These are phyloP conservation scores for Drosophila nigromelanica DNA, from an alignment of 1,140 invertebrate species.

Conservation along the genomic window DNA sequence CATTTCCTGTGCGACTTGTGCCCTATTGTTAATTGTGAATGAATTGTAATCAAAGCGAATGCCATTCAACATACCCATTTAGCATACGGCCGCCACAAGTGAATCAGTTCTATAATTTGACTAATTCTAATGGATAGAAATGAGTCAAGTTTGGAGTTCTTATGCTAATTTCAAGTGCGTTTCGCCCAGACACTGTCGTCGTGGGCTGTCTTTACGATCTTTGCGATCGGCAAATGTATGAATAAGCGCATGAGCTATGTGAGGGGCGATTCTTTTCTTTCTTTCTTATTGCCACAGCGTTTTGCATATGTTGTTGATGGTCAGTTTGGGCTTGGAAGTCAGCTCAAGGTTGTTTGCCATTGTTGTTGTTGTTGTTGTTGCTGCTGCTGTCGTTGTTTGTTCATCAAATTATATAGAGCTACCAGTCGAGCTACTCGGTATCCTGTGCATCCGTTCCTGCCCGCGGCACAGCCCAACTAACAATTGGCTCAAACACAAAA, in stretches of 20 bases:
- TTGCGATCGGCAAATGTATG: neutral
- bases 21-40: constrained; percentile 46
- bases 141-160: constrained; percentile 68
- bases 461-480: constrained; percentile 18
- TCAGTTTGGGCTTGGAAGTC: constrained; percentile 28
- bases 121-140: constrained; percentile 69
- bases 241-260: constrained; percentile 1
- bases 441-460: constrained; percentile 23
- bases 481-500: constrained; percentile 40
- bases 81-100: constrained; percentile 51
- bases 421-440: constrained; percentile 44
- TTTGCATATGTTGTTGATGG: constrained; percentile 37
- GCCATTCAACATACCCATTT: constrained; percentile 24
- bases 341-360: constrained; percentile 45
- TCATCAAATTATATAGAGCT: constrained; percentile 80
- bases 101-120: constrained; percentile 73
- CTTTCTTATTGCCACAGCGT: constrained; percentile 20
- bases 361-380: constrained; percentile 24
- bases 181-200: constrained; percentile 36
- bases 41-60: constrained; percentile 25
- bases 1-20: constrained; percentile 40
- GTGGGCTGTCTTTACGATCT: constrained; percentile 52
- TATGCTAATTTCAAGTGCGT: constrained; percentile 69
- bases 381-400: constrained; percentile 69
- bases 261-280: constrained; percentile 18